Conservation (phyloP, 2,888 invertebrate species). For the Epinotia ramella region DNA sequence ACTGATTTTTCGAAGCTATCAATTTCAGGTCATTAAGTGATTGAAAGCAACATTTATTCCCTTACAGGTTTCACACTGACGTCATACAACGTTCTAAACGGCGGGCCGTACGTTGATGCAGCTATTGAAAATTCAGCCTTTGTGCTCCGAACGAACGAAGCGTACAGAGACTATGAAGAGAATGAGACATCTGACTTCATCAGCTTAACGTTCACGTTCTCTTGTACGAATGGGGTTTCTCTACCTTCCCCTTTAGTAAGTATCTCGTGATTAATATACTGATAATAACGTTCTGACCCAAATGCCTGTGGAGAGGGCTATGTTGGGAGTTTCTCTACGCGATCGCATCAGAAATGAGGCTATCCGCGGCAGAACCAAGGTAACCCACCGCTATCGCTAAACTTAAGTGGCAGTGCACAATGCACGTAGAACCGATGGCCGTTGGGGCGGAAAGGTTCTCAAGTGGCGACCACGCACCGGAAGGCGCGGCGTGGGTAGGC, state of each 20-base stretch:
- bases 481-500: no score
- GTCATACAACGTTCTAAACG: slow-evolving; percentile 57
- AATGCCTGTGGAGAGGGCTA: no score
- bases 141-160: slow-evolving; percentile 59
- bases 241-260: slow-evolving; percentile 58
- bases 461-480: no score
- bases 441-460: no score
- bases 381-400: no score
- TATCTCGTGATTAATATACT: slow-evolving; percentile 26
- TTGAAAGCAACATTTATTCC: neutral
- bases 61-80: slow-evolving; percentile 60
- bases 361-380: no score
- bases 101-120: slow-evolving; percentile 64
- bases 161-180: slow-evolving; percentile 69
- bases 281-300: no score
- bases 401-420: no score
- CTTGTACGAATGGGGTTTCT: slow-evolving; percentile 60
- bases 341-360: no score
- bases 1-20: no score
- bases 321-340: no score
- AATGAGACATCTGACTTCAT: slow-evolving; percentile 61
- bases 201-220: slow-evolving; percentile 60
- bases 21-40: neutral
- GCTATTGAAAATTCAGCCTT: slow-evolving; percentile 55
- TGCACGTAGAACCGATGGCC: no score